These are phyloP conservation scores for Babyrousa celebensis DNA, from an alignment of 2,797 vertebrate species.

Conservation along the genomic window DNA sequence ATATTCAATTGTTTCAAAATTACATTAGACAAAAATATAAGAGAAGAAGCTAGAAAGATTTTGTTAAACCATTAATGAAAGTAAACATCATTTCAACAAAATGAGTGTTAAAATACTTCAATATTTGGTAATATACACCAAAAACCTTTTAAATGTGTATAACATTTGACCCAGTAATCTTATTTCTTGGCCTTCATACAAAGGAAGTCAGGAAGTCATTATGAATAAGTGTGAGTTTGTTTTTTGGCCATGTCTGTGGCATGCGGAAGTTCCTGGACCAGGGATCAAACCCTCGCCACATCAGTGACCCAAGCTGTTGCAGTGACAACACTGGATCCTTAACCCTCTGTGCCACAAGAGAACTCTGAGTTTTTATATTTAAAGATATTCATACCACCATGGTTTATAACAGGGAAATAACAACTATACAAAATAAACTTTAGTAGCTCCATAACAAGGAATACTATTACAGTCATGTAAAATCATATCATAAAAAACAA, in stretches of 20 bases:
- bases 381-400: conserved; percentile 8
- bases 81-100: conserved; percentile 15
- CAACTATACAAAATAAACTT: neutral
- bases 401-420: neutral
- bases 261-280: no score
- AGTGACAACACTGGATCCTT: no score
- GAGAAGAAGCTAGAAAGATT: neutral
- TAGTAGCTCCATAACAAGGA: neutral
- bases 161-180: neutral
- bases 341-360: no score
- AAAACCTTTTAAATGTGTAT: neutral
- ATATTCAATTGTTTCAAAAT: conserved; percentile 47
- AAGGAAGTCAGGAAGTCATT: conserved; percentile 52
- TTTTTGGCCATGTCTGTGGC: no score
- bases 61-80: conserved; percentile 33
- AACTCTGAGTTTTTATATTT: neutral
- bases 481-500: conserved; percentile 16
- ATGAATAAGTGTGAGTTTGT: neutral
- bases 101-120: neutral
- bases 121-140: neutral
- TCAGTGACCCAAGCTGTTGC: no score
- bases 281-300: no score
- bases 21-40: neutral
- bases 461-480: neutral
- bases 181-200: conserved; percentile 20